Base-by-base conservation (phyloP, 1,140 invertebrate species). In the Drosophila lini region DNA sequence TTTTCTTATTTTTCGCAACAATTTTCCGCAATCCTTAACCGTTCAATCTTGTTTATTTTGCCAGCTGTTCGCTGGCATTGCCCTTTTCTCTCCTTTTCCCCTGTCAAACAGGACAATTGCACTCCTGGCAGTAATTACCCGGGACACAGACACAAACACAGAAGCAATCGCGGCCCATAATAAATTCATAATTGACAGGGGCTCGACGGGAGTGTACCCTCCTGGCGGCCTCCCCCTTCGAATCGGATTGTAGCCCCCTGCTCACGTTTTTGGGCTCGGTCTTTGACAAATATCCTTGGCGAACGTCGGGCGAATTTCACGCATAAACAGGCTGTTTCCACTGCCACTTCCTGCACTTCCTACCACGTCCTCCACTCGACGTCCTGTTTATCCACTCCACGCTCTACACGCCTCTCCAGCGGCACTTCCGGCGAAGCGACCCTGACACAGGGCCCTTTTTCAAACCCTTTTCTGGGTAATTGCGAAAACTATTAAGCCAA, bases 401-500 rank as follows among this genome's bases (percentile, higher is more conserved):
- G 50, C 41, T 73, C 50, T 61, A 48, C 48, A 61, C 50, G 47
- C 71, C 83, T 68, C 64, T 62, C 15, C 63, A 73, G 44, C 68
- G 56, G 53, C 41, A 74, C 57, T 62, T 50, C 64, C 57, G 36
- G 42, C 48, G 13, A 11, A 9, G 19, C 52, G 34, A 22, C 55
- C 25, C 41, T 25, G 25, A 32, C 53, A 59, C 53, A 59, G 67
- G 65, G 68, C 48, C 69, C 44, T 73, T 58, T 65, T 56, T 40
- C 41, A 28, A 36, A 83, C 75, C 80, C 83, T 75, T 78, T 78
- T 73, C 42, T 10, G 74, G 84, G 84, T 88, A 88, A 88, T 88
- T 88, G 84, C 84, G 83, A 89, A 88, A 88, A 88, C 84, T 88
- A 88, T 88, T 88, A 88, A 89, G 78, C 84, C 80, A 88, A 88